Percentiles rank a stretch among this genome's conserved stretches.
Evolutionary conservation across 2,113 vertebrate genomes (phyloP).

Genomic region (Butorides virescens): DNA sequence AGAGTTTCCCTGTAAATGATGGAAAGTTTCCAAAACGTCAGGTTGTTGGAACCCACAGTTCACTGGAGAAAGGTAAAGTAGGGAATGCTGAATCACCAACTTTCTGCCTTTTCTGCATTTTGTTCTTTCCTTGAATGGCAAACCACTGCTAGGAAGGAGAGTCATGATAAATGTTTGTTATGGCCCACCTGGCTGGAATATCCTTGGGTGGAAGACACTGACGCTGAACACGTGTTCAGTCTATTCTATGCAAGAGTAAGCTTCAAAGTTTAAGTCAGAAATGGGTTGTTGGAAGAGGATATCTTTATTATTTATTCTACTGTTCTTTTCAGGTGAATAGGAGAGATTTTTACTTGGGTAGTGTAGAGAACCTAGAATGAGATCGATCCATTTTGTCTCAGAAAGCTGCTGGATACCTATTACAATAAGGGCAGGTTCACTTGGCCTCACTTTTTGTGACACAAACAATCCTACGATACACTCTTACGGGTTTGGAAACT

Average conservation of each 20-base stretch:
- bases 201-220: not conserved
- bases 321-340: not conserved
- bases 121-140: not conserved
- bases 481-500: not conserved
- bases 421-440: not conserved
- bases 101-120: not conserved
- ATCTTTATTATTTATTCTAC: not conserved
- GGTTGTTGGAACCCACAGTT: not conserved
- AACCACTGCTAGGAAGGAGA: not conserved
- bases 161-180: not conserved
- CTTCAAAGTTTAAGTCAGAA: not conserved
- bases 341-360: not conserved
- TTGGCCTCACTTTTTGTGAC: not conserved
- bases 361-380: not conserved
- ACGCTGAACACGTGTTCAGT: fast-evolving
- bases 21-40: not conserved
- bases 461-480: not conserved
- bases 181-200: not conserved
- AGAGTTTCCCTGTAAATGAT: not conserved
- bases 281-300: not conserved
- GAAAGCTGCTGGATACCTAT: not conserved
- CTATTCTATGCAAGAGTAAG: fast-evolving
- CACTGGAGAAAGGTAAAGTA: not conserved
- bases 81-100: not conserved
- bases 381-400: not conserved